Conservation (phyloP, 2,888 invertebrate genomes). For the Lathronympha strigana region DNA sequence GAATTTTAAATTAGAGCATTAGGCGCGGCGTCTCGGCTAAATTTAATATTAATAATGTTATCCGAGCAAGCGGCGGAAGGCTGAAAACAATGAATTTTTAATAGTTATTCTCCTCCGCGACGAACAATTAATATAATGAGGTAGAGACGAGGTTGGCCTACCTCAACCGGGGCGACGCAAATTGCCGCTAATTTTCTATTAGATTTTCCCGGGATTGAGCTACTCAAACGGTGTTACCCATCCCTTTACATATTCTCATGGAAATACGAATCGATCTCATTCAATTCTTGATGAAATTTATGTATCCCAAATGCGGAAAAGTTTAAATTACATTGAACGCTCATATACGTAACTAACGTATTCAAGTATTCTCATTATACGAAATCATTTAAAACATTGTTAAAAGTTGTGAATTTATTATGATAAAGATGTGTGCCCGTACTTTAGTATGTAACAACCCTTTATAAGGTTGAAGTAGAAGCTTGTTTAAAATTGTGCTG, state of each 20-base stretch:
- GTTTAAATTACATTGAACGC: conserved; percentile 34
- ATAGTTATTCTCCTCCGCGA: conserved; percentile 74
- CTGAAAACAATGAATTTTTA: conserved; percentile 77
- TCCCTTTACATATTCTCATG: conserved; percentile 5
- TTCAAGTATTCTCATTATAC: conserved; percentile 32
- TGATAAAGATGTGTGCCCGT: conserved; percentile 3
- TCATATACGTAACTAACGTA: conserved; percentile 18
- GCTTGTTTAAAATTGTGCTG: not conserved
- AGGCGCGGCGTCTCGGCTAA: conserved; percentile 70
- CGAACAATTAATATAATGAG: conserved; percentile 76
- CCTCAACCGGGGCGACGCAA: conserved; percentile 52
- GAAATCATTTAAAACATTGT: conserved; percentile 36
- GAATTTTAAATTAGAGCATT: conserved; percentile 81
- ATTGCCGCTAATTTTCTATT: conserved; percentile 59
- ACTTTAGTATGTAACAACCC: not conserved
- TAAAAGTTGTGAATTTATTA: conserved; percentile 35
- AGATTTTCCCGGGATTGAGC: conserved; percentile 54
- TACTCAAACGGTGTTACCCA: conserved; percentile 25
- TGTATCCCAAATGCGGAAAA: conserved; percentile 25
- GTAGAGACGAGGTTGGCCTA: conserved; percentile 66
- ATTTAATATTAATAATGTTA: conserved; percentile 81
- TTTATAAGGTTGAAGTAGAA: not conserved
- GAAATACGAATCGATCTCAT: conserved; percentile 20
- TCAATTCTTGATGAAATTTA: conserved; percentile 14
- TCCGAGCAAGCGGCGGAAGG: conserved; percentile 63